phyloP scores from a whole-genome alignment of 2,797 vertebrate genomes.

The Rachycentron canadum region DNA sequence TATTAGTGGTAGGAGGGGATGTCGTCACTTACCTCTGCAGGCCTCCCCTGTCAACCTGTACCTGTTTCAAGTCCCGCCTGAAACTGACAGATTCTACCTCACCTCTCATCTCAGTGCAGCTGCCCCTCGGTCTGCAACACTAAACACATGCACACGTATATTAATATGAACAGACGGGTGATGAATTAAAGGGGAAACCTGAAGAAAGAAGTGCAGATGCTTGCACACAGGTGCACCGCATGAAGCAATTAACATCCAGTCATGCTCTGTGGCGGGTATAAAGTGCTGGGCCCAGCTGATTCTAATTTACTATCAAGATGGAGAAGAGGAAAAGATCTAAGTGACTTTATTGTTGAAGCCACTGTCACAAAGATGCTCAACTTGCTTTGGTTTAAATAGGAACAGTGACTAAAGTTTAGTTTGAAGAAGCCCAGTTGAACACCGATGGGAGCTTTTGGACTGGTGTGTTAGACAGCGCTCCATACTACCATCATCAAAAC shows the following conservation, averaged over 20 bases:
- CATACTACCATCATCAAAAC: not conserved
- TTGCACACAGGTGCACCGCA: not conserved
- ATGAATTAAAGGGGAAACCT: not conserved
- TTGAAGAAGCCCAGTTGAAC: too few species aligned
- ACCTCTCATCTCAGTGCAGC: constrained; percentile 72
- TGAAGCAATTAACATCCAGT: too few species aligned
- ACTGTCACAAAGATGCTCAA: not conserved
- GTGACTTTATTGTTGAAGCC: not conserved
- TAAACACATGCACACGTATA: constrained; percentile 1
- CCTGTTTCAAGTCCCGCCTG: constrained; percentile 50
- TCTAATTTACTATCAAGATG: too few species aligned
- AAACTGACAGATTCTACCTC: constrained; percentile 83
- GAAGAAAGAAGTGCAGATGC: not conserved
- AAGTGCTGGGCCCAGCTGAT: too few species aligned
- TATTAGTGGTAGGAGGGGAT: constrained; percentile 25
- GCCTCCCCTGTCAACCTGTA: constrained; percentile 7
- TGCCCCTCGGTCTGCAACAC: constrained; percentile 51
- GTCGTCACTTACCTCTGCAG: constrained; percentile 51
- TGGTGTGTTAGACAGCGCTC: not conserved
- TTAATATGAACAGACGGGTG: not conserved
- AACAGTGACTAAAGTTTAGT: too few species aligned
- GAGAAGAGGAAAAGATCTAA: too few species aligned
- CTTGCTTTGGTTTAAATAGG: not conserved
- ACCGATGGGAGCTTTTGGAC: not conserved
- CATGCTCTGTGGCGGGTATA: too few species aligned